A percentile compares a stretch with the other conserved stretches of the same genome.
Evolutionary conservation across 2,888 invertebrate genomes (phyloP).

Genomic region (Meteorus colon): DNA sequence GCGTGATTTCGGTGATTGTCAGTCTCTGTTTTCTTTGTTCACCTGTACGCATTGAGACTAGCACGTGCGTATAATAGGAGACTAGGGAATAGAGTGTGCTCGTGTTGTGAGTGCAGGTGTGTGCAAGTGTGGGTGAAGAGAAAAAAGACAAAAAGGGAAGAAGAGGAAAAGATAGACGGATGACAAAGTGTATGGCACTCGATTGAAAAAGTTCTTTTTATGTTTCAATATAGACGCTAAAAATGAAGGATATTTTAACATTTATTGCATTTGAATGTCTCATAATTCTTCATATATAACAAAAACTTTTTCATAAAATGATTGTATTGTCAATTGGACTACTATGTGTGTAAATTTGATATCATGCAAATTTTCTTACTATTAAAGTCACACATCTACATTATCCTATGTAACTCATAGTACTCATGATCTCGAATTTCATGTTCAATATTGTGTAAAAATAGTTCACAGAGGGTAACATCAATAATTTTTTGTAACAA

Average conservation of each 20-base stretch:
- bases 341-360: not conserved
- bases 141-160: not conserved
- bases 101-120: not conserved
- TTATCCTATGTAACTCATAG: no score
- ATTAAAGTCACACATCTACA: no score
- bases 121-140: not conserved
- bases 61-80: not conserved
- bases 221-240: constrained; percentile 48
- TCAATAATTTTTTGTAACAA: no score
- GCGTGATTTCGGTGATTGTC: not conserved
- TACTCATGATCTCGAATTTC: no score
- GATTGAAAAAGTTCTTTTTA: not conserved
- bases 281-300: not conserved
- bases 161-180: constrained; percentile 22
- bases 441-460: no score
- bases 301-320: no score
- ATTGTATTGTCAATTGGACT: constrained; percentile 21
- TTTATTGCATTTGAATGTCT: constrained; percentile 27
- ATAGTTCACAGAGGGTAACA: no score
- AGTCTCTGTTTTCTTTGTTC: not conserved
- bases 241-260: constrained; percentile 40
- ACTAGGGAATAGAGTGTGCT: not conserved
- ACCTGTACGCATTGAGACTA: constrained; percentile 12
- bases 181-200: constrained; percentile 5
- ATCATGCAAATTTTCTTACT: not conserved